phyloP scores from a whole-genome alignment of 2,797 vertebrate species.

The Eremophila alpestris region DNA sequence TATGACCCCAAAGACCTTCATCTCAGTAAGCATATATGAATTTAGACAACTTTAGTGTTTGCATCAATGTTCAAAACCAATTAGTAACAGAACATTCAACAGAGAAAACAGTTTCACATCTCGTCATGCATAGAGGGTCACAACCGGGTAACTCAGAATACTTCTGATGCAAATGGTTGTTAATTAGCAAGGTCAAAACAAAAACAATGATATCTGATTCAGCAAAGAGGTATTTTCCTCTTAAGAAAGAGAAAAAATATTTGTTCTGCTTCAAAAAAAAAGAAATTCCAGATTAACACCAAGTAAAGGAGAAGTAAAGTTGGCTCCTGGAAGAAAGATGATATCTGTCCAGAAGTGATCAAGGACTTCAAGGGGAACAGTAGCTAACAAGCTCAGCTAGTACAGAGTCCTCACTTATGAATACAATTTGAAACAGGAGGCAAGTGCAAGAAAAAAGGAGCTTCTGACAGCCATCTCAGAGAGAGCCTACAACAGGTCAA shows the following conservation, averaged over 20 bases:
- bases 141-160: neutral
- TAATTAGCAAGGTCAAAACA: neutral
- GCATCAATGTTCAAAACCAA: neutral
- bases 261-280: neutral
- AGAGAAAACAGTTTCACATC: neutral
- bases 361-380: neutral
- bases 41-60: neutral
- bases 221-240: neutral
- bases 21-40: neutral
- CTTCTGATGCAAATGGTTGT: neutral
- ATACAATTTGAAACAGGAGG: neutral
- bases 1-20: neutral
- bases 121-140: neutral
- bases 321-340: neutral
- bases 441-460: neutral
- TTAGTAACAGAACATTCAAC: neutral
- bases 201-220: neutral
- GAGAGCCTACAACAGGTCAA: neutral
- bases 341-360: neutral
- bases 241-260: neutral
- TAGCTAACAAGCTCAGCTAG: neutral
- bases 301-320: neutral
- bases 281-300: neutral
- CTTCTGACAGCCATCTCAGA: neutral
- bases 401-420: neutral